phyloP scores from a whole-genome alignment of 2,888 invertebrate genomes.

The Teinopalpus imperialis region DNA sequence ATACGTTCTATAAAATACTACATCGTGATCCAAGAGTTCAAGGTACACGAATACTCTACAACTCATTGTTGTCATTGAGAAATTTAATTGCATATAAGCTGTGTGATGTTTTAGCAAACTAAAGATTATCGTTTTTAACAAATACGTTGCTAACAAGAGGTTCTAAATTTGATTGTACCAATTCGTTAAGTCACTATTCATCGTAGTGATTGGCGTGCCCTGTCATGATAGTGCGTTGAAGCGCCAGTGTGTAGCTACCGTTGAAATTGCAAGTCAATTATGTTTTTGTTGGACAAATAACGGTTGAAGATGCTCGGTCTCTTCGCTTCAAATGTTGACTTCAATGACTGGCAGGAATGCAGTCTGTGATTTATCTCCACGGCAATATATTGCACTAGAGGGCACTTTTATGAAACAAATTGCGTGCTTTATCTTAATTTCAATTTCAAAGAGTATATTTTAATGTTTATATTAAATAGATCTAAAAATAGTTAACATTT shows the following conservation, averaged over 20 bases:
- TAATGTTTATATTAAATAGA: too few species aligned
- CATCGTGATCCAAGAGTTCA: too few species aligned
- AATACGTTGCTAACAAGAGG: conserved; percentile 2
- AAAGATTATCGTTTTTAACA: too few species aligned
- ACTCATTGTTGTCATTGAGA: too few species aligned
- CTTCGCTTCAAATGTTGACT: conserved; percentile 32
- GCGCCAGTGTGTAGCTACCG: conserved; percentile 18
- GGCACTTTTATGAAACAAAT: conserved; percentile 14
- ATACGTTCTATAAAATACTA: too few species aligned
- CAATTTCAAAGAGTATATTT: too few species aligned
- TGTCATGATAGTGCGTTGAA: conserved; percentile 13
- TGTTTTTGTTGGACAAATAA: conserved; percentile 26
- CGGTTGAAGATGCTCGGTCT: conserved; percentile 21
- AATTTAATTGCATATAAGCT: too few species aligned
- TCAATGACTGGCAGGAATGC: conserved; percentile 39
- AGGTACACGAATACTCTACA: too few species aligned
- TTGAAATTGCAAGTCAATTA: conserved; percentile 26
- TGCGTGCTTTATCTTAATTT: conserved; percentile 6
- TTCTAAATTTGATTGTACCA: conserved; percentile 8
- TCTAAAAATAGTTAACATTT: too few species aligned
- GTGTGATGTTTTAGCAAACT: too few species aligned
- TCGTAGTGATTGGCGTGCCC: conserved; percentile 12
- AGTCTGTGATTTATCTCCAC: conserved; percentile 30
- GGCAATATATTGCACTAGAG: neutral
- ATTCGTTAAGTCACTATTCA: conserved; percentile 22